phyloP scores from a whole-genome alignment of 2,113 vertebrate genomes.

The Albula goreensis region DNA sequence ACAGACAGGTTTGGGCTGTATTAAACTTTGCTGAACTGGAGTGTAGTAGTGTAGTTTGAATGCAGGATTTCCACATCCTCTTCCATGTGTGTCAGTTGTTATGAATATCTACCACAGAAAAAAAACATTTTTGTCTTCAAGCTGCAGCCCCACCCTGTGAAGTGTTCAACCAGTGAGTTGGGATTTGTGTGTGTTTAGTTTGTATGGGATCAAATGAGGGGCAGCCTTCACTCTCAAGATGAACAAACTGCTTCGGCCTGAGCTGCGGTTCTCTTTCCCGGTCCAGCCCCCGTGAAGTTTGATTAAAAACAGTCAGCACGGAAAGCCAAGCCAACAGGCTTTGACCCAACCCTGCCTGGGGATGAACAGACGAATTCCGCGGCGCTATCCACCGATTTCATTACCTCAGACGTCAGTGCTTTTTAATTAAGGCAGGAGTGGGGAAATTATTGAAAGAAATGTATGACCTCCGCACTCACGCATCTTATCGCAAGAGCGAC shows the following conservation, averaged over 20 bases:
- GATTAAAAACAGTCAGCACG: conserved; percentile 13
- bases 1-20: not conserved
- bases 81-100: no score
- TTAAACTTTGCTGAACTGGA: no score
- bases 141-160: no score
- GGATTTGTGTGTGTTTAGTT: no score
- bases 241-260: no score
- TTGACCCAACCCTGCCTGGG: not conserved
- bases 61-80: not conserved
- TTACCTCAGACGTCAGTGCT: not conserved
- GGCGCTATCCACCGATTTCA: not conserved
- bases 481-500: conserved; percentile 3
- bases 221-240: not conserved
- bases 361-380: not conserved
- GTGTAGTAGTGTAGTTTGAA: no score
- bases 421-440: conserved; percentile 20
- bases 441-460: conserved; percentile 12
- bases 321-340: not conserved
- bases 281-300: not conserved
- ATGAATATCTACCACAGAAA: no score
- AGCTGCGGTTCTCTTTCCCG: not conserved
- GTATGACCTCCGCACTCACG: not conserved
- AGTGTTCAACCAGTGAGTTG: no score
- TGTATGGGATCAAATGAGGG: not conserved
- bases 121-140: no score